phyloP scores from a whole-genome alignment of 2,888 invertebrate genomes.

The Cosmorhoe ocellata region DNA sequence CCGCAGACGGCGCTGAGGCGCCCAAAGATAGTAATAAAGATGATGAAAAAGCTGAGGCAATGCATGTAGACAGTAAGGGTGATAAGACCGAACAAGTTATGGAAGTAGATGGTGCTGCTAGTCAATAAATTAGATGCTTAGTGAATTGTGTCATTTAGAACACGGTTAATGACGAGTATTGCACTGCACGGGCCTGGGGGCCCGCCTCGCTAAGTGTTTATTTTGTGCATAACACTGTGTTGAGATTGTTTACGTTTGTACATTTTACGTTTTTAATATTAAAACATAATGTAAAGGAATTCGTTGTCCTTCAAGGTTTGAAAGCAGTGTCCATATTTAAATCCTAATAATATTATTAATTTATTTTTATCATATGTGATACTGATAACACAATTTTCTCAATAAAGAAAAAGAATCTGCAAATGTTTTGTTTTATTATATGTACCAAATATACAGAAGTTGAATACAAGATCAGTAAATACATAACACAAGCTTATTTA shows the following conservation, averaged over 20 bases:
- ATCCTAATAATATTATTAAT: conserved; percentile 68
- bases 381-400: conserved; percentile 78
- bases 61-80: conserved; percentile 61
- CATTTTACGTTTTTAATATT: conserved; percentile 73
- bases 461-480: not conserved
- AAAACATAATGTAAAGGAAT: conserved; percentile 51
- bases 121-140: conserved; percentile 77
- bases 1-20: conserved; percentile 32
- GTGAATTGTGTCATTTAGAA: conserved; percentile 62
- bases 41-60: conserved; percentile 49
- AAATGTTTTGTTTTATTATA: conserved; percentile 43
- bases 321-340: conserved; percentile 55
- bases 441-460: not conserved
- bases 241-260: conserved; percentile 77
- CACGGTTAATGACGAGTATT: conserved; percentile 44
- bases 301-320: conserved; percentile 50
- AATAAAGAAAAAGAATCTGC: conserved; percentile 72
- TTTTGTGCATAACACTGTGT: conserved; percentile 70
- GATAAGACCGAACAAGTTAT: conserved; percentile 63
- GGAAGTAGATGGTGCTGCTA: conserved; percentile 78
- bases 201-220: conserved; percentile 52
- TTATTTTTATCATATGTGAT: conserved; percentile 79
- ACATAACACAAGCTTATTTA: not conserved
- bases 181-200: conserved; percentile 26
- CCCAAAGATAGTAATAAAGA: conserved; percentile 50